Conservation (phyloP, 2,113 vertebrate species). For the Hipposideros armiger region DNA sequence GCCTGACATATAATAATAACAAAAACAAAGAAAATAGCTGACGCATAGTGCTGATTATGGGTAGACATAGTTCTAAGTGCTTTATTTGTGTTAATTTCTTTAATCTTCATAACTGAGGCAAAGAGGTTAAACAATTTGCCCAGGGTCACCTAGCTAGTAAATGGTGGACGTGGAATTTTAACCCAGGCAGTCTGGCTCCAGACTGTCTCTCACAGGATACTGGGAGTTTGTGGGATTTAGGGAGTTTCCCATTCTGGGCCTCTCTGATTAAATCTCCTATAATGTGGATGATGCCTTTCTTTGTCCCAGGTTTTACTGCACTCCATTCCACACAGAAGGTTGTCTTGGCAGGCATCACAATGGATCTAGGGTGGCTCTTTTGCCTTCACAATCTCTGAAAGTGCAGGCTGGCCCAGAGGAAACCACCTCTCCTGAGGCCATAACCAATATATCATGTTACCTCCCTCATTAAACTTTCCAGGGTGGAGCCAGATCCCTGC, state of each 20-base stretch:
- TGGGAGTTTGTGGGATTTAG: background rate
- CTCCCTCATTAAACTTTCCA: background rate
- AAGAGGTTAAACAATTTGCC: background rate
- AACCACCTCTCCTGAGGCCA: background rate
- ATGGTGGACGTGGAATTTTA: background rate
- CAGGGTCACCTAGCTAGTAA: background rate
- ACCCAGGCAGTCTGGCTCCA: background rate
- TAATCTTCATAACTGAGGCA: slow-evolving; percentile 41
- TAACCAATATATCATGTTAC: background rate
- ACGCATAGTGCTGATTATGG: background rate
- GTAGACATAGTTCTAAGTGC: background rate
- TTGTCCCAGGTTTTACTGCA: background rate
- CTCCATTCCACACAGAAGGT: background rate
- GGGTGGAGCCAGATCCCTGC: background rate
- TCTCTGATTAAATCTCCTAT: background rate
- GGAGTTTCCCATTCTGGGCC: background rate
- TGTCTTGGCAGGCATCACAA: background rate
- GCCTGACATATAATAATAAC: background rate
- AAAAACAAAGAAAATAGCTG: slow-evolving; percentile 9
- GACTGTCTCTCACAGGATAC: background rate
- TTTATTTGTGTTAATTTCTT: slow-evolving; percentile 42
- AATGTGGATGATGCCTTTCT: background rate
- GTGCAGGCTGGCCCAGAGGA: background rate
- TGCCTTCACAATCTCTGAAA: background rate
- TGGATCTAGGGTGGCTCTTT: background rate